Base-by-base conservation (phyloP, 2,797 vertebrate species). In the Leucoraja ocellata region DNA sequence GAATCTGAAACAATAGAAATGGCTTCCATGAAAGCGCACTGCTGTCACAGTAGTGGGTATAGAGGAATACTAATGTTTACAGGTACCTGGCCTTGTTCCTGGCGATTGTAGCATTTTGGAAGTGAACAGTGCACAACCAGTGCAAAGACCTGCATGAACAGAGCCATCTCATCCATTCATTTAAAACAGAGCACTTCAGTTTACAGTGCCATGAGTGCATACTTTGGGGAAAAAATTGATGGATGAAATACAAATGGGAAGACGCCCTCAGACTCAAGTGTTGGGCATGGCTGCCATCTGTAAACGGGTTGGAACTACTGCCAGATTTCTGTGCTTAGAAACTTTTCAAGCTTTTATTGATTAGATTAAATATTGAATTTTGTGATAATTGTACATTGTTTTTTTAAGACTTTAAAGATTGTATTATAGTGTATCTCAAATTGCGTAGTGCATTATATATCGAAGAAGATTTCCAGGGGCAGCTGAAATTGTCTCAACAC, bases 21-120 rank as follows among this genome's bases (percentile, higher is more conserved):
- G 97, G 97, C 96, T 96, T 97, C 96, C 96, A 97, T 96, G 96
- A 95, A 94, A 94, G 95, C 95, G 94, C 95, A 93, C 95, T 96
- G 95, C 96, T 96, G 96, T 96, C 96, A 95, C 96, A 93, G 93
- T 96, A 96, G 96, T 94, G 95, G 97, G 97, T 98, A 98, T 98
- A 97, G 96, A 96, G 95, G 93, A 96, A 95, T 97, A 95, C 96
- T 96, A 95, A 95, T 97, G 97, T 98, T 98, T 98, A 98, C 98
- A 98, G 98, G 97, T 97, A 98, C 97, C 93, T 11, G 95, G 95
- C 96, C 95, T 95, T 94, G 96, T 96, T 96, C 96, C 96, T 97
- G 97, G 96, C 96, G 95, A 94, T 97, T 97, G 96, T 98, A 98
- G 97, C 97, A 96, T 95, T 97, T 96, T 95, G 93, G 94, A 92